These are phyloP conservation scores for Macaria liturata DNA, from an alignment of 2,888 invertebrate species.

Conservation along the genomic window DNA sequence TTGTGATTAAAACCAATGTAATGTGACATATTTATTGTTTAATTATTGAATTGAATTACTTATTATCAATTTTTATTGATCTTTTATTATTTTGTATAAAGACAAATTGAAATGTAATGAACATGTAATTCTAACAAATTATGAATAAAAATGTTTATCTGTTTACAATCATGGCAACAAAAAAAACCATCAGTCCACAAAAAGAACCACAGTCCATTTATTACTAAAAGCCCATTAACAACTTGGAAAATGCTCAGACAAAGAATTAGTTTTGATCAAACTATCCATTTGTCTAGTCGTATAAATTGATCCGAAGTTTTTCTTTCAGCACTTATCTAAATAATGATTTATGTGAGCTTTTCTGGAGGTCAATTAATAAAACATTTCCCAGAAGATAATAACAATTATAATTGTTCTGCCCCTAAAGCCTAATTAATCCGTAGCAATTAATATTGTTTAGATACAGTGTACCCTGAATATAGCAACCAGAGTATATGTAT, in stretches of 20 bases:
- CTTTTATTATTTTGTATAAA: too few relatives aligned
- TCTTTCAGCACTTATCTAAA: slow-evolving; percentile 13
- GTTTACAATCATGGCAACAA: too few relatives aligned
- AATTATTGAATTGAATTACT: too few relatives aligned
- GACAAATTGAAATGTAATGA: too few relatives aligned
- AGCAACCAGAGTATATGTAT: background rate
- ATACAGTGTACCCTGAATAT: slow-evolving; percentile 11
- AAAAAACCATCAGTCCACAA: too few relatives aligned
- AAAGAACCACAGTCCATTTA: too few relatives aligned
- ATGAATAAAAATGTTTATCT: too few relatives aligned
- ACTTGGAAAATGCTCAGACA: slow-evolving; percentile 3
- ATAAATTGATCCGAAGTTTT: slow-evolving; percentile 14
- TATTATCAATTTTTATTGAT: too few relatives aligned
- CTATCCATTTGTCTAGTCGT: slow-evolving; percentile 13
- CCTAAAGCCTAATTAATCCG: slow-evolving; percentile 31
- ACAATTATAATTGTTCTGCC: slow-evolving; percentile 11
- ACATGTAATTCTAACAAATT: too few relatives aligned
- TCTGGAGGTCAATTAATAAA: slow-evolving; percentile 17
- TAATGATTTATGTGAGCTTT: slow-evolving; percentile 19
- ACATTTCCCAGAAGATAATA: slow-evolving; percentile 22
- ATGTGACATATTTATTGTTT: too few relatives aligned
- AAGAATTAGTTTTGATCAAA: slow-evolving; percentile 6
- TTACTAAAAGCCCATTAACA: too few relatives aligned
- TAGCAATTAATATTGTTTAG: slow-evolving; percentile 23
- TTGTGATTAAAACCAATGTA: too few relatives aligned